Evolutionary conservation across 2,797 vertebrate genomes (phyloP).

Genomic region (Spondyliosoma cantharus): DNA sequence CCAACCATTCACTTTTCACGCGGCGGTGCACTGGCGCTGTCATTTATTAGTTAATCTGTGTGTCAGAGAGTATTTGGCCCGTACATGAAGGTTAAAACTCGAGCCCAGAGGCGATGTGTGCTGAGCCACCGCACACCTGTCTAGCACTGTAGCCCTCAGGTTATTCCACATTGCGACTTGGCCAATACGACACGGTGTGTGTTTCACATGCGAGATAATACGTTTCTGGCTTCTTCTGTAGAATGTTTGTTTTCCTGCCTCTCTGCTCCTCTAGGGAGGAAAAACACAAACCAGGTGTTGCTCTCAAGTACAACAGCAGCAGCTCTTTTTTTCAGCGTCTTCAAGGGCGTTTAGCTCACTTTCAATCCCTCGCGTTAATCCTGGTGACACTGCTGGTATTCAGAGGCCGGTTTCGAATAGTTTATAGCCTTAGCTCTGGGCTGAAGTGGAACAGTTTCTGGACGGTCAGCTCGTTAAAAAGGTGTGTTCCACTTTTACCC

Average conservation of each 20-base stretch:
- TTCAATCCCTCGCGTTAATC: conserved; percentile 38
- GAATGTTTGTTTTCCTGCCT: conserved; percentile 19
- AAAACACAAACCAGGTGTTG: conserved; percentile 51
- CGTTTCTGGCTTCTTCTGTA: conserved; percentile 23
- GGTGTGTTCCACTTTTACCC: conserved; percentile 63
- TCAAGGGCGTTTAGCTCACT: neutral
- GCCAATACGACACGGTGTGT: conserved; percentile 29
- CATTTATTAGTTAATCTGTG: conserved; percentile 38
- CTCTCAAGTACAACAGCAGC: conserved; percentile 12
- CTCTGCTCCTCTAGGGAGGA: neutral
- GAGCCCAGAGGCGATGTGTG: conserved; percentile 64
- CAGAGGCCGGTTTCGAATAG: conserved; percentile 19
- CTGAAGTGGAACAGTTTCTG: conserved; percentile 24
- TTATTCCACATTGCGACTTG: conserved; percentile 38
- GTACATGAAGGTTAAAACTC: conserved; percentile 56
- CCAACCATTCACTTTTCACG: conserved; percentile 13
- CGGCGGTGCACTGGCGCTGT: conserved; percentile 20
- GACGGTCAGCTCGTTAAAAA: conserved; percentile 72
- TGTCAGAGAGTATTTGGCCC: conserved; percentile 48
- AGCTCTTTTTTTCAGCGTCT: neutral
- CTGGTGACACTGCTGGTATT: conserved; percentile 33
- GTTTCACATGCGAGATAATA: conserved; percentile 52
- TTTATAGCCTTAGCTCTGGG: conserved; percentile 39
- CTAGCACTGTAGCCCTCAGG: conserved; percentile 70
- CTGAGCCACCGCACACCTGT: conserved; percentile 80